Evolutionary conservation across 2,113 vertebrate species (phyloP).

Genomic region (Syrrhaptes paradoxus): DNA sequence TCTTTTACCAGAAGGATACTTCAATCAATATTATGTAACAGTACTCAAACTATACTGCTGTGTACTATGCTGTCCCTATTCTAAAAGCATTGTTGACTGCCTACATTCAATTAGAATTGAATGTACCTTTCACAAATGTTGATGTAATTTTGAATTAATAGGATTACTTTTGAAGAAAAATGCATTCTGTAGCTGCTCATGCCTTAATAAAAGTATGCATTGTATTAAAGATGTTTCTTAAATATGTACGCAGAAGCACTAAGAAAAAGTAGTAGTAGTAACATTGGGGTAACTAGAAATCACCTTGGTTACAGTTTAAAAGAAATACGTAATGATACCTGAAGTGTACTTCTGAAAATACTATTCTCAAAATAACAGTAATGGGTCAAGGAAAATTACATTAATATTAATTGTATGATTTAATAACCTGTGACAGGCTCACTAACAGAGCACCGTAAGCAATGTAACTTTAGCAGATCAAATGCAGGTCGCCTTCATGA

Average conservation of each 20-base stretch:
- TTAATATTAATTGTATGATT: constrained; percentile 48
- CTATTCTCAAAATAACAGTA: neutral
- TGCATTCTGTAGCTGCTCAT: neutral
- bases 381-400: neutral
- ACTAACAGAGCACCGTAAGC: constrained; percentile 5
- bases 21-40: constrained; percentile 63
- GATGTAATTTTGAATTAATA: neutral
- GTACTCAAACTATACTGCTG: constrained; percentile 51
- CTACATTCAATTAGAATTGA: constrained; percentile 3
- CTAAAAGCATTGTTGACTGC: constrained; percentile 32
- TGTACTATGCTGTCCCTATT: constrained; percentile 25
- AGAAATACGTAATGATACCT: neutral
- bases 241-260: neutral
- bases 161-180: neutral
- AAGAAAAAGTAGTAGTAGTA: neutral
- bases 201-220: constrained; percentile 60
- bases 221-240: constrained; percentile 68
- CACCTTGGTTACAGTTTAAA: neutral
- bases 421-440: constrained; percentile 45
- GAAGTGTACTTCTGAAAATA: neutral
- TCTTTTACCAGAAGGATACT: constrained; percentile 68
- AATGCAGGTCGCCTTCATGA: constrained; percentile 8
- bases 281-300: neutral
- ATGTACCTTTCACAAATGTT: constrained; percentile 4
- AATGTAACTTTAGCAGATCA: constrained; percentile 26